phyloP scores from a whole-genome alignment of 2,888 invertebrate genomes.

The Andrena dorsata region DNA sequence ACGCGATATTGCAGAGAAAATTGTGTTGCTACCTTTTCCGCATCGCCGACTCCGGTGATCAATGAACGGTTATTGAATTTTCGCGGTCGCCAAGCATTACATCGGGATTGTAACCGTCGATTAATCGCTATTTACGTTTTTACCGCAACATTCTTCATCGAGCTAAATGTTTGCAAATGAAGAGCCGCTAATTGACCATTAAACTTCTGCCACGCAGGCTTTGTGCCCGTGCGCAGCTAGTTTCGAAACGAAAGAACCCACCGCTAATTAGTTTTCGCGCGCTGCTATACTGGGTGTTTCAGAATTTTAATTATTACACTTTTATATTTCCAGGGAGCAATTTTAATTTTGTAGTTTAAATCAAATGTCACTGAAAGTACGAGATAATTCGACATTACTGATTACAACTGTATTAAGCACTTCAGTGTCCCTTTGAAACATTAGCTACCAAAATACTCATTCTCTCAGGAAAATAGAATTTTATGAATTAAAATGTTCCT shows the following conservation, averaged over 20 bases:
- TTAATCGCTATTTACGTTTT: conserved; percentile 44
- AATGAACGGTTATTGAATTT: conserved; percentile 49
- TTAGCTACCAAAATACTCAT: too few relatives aligned
- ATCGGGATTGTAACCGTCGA: conserved; percentile 21
- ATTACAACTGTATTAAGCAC: too few relatives aligned
- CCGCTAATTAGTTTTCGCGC: not conserved
- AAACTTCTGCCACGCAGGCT: conserved; percentile 1
- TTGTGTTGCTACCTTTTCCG: conserved; percentile 30
- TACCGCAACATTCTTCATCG: not conserved
- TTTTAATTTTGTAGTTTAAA: too few relatives aligned
- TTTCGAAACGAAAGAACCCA: not conserved
- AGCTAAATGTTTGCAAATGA: not conserved
- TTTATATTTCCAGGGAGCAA: too few relatives aligned
- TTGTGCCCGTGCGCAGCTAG: not conserved
- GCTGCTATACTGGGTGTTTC: too few relatives aligned
- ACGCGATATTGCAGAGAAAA: conserved; percentile 34
- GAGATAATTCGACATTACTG: too few relatives aligned
- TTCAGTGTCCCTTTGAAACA: too few relatives aligned
- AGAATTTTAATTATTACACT: too few relatives aligned
- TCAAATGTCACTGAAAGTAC: too few relatives aligned
- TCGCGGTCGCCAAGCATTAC: conserved; percentile 27
- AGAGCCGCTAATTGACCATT: conserved; percentile 2
- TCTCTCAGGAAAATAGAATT: too few relatives aligned
- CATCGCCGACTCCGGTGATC: conserved; percentile 35
- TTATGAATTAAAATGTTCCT: too few relatives aligned